Conservation (phyloP, 2,797 vertebrate species). For the Pseudochromis fuscus region DNA sequence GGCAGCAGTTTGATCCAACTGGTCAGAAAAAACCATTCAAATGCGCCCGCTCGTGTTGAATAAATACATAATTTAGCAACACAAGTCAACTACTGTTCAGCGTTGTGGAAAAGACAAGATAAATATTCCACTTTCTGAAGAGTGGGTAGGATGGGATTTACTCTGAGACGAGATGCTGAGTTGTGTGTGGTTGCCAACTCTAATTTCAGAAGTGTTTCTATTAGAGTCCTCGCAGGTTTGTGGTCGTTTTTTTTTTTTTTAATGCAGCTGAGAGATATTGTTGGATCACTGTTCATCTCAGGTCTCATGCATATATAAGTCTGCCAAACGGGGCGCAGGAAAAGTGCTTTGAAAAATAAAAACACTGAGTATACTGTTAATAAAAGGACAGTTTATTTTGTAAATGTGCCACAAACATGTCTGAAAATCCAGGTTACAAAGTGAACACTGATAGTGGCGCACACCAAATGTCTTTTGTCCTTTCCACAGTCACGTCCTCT, state of each 20-base stretch:
- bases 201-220: slow-evolving; percentile 24
- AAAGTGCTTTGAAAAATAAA: slow-evolving; percentile 20
- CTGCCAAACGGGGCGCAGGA: background rate
- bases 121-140: slow-evolving; percentile 72
- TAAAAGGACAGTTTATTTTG: slow-evolving; percentile 1
- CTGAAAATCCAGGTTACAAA: background rate
- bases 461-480: background rate
- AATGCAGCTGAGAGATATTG: slow-evolving; percentile 22
- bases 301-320: slow-evolving; percentile 38
- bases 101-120: slow-evolving; percentile 72
- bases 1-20: slow-evolving; percentile 62
- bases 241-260: slow-evolving; percentile 25
- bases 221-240: slow-evolving; percentile 14
- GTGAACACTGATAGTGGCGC: background rate
- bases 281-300: slow-evolving; percentile 26
- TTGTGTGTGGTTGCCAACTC: slow-evolving; percentile 23
- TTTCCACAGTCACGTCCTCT: background rate
- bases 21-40: slow-evolving; percentile 66
- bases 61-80: slow-evolving; percentile 79
- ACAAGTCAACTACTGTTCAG: slow-evolving; percentile 68
- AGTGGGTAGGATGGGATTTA: slow-evolving; percentile 53
- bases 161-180: slow-evolving; percentile 37
- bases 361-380: slow-evolving; percentile 1
- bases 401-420: background rate
- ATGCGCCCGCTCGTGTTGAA: slow-evolving; percentile 63